phyloP scores from a whole-genome alignment of 2,888 invertebrate genomes.

The Palloptera scutellata region DNA sequence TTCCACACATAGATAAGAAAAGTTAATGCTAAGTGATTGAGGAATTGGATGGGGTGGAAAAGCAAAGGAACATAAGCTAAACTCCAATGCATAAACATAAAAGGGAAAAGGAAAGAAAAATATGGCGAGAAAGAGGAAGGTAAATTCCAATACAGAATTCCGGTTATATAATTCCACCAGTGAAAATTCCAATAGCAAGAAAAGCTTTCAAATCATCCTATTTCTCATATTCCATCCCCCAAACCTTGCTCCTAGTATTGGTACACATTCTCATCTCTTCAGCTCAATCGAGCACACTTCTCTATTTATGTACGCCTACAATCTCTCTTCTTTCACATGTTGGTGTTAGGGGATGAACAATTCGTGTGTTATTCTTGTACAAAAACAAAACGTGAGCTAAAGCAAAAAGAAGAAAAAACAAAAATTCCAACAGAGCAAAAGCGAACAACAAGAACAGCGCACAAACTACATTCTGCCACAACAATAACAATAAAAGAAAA shows the following conservation, averaged over 20 bases:
- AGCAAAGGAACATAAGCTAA: conserved; percentile 21
- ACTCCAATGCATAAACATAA: conserved; percentile 16
- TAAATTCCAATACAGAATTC: conserved; percentile 36
- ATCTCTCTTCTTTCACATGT: background rate
- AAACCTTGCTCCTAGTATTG: too few relatives aligned
- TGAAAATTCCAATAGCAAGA: conserved; percentile 45
- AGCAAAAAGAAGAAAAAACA: too few relatives aligned
- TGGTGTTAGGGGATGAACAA: background rate
- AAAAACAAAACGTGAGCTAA: too few relatives aligned
- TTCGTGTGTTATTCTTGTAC: too few relatives aligned
- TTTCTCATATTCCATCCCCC: too few relatives aligned
- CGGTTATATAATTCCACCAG: conserved; percentile 54
- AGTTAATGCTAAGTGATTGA: conserved; percentile 16
- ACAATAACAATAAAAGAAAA: background rate
- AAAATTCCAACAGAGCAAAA: background rate
- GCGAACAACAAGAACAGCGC: conserved; percentile 1
- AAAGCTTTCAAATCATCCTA: background rate
- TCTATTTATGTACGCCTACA: background rate
- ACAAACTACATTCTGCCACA: background rate
- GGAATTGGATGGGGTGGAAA: conserved; percentile 32
- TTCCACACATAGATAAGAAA: conserved; percentile 43
- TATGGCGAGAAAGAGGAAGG: conserved; percentile 1
- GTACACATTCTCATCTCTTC: background rate
- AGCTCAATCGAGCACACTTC: background rate
- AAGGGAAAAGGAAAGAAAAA: conserved; percentile 19